A percentile compares a stretch with the other conserved stretches of the same genome.
Conservation (phyloP, 2,888 invertebrate species). For the Epistrophe grossulariae region DNA sequence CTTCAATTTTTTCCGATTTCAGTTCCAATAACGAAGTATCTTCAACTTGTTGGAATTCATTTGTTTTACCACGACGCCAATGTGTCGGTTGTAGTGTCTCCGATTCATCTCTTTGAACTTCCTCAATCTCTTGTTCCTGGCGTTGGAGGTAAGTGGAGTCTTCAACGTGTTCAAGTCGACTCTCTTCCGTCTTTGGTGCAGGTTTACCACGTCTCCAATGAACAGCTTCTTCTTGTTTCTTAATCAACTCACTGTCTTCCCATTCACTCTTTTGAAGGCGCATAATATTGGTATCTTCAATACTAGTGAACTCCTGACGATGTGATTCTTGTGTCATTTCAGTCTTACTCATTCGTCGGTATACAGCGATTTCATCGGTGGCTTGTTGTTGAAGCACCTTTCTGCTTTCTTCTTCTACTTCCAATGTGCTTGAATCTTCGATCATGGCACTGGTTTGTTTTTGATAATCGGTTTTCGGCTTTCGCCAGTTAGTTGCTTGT, state of each 20-base stretch:
- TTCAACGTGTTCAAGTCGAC: slow-evolving; percentile 76
- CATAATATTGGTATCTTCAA: slow-evolving; percentile 81
- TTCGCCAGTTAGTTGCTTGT: slow-evolving; percentile 82
- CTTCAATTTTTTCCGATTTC: slow-evolving; percentile 79
- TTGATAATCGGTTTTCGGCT: slow-evolving; percentile 78
- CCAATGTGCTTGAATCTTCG: slow-evolving; percentile 77
- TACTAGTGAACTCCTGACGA: slow-evolving; percentile 78
- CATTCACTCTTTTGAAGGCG: slow-evolving; percentile 79
- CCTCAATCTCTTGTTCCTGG: slow-evolving; percentile 76
- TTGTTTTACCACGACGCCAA: slow-evolving; percentile 58
- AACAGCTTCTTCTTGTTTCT: slow-evolving; percentile 77
- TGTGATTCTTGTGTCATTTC: slow-evolving; percentile 72
- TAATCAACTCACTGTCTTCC: slow-evolving; percentile 76
- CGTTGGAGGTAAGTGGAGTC: slow-evolving; percentile 77
- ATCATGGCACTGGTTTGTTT: slow-evolving; percentile 79
- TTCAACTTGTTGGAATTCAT: slow-evolving; percentile 79
- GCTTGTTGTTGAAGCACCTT: slow-evolving; percentile 79
- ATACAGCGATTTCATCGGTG: slow-evolving; percentile 78
- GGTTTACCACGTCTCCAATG: slow-evolving; percentile 82
- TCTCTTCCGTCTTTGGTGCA: slow-evolving; percentile 77
- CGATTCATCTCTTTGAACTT: slow-evolving; percentile 61
- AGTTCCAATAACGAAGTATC: slow-evolving; percentile 79
- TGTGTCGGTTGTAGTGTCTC: slow-evolving; percentile 41
- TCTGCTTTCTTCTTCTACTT: slow-evolving; percentile 77
- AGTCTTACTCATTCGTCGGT: slow-evolving; percentile 60